Evolutionary conservation across 2,797 vertebrate genomes (phyloP), one percentile per base, ranked within the genome.

Genomic region (Darevskia nairensis): DNA sequence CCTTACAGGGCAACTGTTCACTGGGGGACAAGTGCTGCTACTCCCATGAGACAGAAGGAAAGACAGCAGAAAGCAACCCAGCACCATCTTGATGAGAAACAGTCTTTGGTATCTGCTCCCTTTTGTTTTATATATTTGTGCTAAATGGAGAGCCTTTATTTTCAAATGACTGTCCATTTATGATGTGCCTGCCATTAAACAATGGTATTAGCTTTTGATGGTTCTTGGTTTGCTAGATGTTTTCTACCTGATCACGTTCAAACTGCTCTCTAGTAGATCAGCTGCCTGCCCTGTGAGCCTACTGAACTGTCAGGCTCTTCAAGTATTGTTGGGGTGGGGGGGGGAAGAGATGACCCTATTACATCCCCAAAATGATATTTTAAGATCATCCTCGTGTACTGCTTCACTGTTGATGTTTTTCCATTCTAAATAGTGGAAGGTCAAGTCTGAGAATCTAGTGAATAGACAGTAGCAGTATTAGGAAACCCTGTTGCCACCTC

Each of bases 11-110:
- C 55, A 93, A 88, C 1, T 98, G 98, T 79, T 91, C 94, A 0
- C 79, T 95, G 0, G 98, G 98, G 13, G 95, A 97, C 2, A 82
- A 95, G 83, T 98, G 98, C 96, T 95, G 97, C 87, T 98, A 98
- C 89, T 98, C 97, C 2, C 98, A 98, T 8, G 84, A 77, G 10
- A 8, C 46, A 4, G 88, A n/a, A 1, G 80, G 92, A 84, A 85
- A 79, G 39, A 90, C 64, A 0, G 39, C 32, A 17, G 27, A 66
- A 69, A 39, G 19, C 1, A 21, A 64, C 32, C 10, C 41, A 29
- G 25, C 81, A n/a, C 32, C 44, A 41, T 27, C 9, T 15, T 66
- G 59, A 86, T 4, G 46, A 64, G 61, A 35, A 50, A 66, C 27
- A 39, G 41, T 68, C 17, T 59, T 1, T 35, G 41, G 44, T 15